Conservation (phyloP, 2,113 vertebrate genomes). For the Gadus chalcogrammus region DNA sequence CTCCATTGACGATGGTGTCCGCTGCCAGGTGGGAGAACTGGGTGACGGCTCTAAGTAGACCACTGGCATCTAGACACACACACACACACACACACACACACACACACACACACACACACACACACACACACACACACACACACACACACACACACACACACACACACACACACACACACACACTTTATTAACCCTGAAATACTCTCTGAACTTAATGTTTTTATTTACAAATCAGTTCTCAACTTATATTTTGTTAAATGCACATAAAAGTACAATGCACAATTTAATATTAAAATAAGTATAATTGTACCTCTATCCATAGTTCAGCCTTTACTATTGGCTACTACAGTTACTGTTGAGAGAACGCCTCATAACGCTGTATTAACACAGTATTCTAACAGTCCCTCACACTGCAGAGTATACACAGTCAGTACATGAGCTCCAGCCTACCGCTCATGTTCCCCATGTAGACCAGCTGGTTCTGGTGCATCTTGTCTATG, state of each 20-base stretch:
- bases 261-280: too few species aligned
- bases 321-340: too few species aligned
- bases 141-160: not conserved
- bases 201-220: not conserved
- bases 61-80: conserved; percentile 71
- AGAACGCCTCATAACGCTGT: too few species aligned
- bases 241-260: too few species aligned
- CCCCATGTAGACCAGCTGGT: conserved; percentile 67
- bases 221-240: too few species aligned
- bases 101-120: not conserved
- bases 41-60: conserved; percentile 77
- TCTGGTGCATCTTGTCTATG: conserved; percentile 77
- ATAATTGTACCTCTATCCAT: too few species aligned
- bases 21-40: conserved; percentile 86
- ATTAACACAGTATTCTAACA: too few species aligned
- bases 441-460: conserved; percentile 71
- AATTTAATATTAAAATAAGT: too few species aligned
- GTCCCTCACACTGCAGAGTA: not conserved
- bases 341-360: too few species aligned
- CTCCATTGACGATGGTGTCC: conserved; percentile 84
- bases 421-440: not conserved
- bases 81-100: not conserved
- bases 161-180: not conserved
- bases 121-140: not conserved
- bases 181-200: not conserved